Base-by-base conservation (phyloP, 2,888 invertebrate species). In the Thera britannica region DNA sequence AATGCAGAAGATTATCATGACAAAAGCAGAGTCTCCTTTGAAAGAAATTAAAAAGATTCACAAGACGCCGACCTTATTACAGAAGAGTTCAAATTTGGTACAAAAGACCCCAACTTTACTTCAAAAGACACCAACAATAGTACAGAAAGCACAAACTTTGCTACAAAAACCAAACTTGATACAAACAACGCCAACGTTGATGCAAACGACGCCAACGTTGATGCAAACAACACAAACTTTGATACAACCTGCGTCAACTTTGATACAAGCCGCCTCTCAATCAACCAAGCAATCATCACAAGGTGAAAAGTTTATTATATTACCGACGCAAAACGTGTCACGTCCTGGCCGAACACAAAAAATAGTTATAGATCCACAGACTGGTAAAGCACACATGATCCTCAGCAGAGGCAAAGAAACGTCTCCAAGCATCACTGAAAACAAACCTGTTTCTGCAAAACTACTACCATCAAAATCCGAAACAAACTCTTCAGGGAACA, bases 1-100 rank as follows among this genome's bases (percentile, higher is more conserved):
- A 0, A 93, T 94, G 73, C 92, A 93, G 75, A 93, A 93, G 79
- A 86, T 94, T 61, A 89, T 94, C 12, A 89, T 93, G 89, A 87
- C 92, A 0, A 92, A 92, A 79, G 74, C 85, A 0, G 93, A 93
- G 35, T 72, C 87, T 5, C 58, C 82, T n/a, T 73, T 86, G 0
- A 92, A 89, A 78, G 92, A 92, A 76, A 76, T 88, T 3, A 90
- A 89, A 79, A 87, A 71, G 46, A 62, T 69, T 52, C 69, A 69
- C 48, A 62, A 65, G 35, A 59, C 65, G 5, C 56, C 59, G n/a
- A 60, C 60, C 3, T 44, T 65, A 44, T 3, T 61, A 11, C 66
- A 66, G 44, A 62, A 58, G 38, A 38, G 52, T 8, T 51, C 49
- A 60, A 60, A 56, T 23, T 48, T 67, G 48, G 23, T 58, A 54